A percentile compares a stretch with the other conserved stretches of the same genome.
phyloP scores from a whole-genome alignment of 2,113 vertebrate species.

The Drymodes brunneopygia region DNA sequence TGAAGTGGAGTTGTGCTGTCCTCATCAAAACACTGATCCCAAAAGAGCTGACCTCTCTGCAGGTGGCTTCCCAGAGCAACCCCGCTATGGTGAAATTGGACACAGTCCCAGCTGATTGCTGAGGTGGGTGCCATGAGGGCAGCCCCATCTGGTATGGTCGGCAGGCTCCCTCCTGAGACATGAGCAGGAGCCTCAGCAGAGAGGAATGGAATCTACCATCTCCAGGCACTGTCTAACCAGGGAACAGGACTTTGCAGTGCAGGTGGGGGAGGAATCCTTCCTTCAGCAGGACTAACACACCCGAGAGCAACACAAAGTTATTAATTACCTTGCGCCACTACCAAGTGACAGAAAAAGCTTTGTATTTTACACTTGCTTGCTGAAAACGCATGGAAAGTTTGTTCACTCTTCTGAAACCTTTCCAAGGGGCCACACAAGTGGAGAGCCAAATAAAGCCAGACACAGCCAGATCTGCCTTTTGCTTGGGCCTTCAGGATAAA shows the following conservation, averaged over 20 bases:
- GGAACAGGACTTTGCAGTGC: not conserved
- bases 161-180: not conserved
- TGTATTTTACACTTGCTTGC: not conserved
- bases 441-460: not conserved
- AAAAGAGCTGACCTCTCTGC: not conserved
- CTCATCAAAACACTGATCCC: not conserved
- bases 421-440: conserved; percentile 50
- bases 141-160: fast-evolving
- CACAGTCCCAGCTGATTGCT: not conserved
- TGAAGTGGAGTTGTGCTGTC: not conserved
- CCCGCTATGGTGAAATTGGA: fast-evolving
- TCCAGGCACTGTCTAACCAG: not conserved
- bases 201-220: not conserved
- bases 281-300: not conserved
- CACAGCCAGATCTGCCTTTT: conserved; percentile 18
- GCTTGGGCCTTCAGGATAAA: not conserved
- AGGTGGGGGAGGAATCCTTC: not conserved
- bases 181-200: not conserved
- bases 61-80: not conserved
- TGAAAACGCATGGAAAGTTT: not conserved
- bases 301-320: not conserved
- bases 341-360: conserved; percentile 9
- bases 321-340: not conserved
- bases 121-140: not conserved
- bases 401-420: not conserved